These are phyloP conservation scores for Calephelis virginiensis DNA, from an alignment of 1,140 invertebrate genomes.

Conservation along the genomic window DNA sequence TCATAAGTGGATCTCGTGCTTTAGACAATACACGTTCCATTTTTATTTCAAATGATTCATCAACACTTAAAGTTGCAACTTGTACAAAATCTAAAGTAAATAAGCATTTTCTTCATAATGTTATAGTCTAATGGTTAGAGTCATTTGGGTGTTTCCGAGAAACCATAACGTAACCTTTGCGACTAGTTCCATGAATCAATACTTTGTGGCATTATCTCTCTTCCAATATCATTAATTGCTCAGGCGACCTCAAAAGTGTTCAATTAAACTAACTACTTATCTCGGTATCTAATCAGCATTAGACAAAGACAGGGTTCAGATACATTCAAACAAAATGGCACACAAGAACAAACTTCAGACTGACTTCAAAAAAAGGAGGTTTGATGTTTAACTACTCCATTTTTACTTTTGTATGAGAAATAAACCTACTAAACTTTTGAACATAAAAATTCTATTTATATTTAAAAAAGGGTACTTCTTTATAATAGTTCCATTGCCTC, in stretches of 20 bases:
- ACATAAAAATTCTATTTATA: too few relatives aligned
- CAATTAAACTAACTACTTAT: constrained; percentile 9
- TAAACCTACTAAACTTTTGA: too few relatives aligned
- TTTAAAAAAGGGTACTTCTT: too few relatives aligned
- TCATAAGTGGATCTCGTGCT: too few relatives aligned
- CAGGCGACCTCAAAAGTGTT: constrained; percentile 5
- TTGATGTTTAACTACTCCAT: too few relatives aligned
- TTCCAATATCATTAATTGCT: constrained; percentile 5
- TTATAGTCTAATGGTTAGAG: background rate
- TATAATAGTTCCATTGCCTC: too few relatives aligned
- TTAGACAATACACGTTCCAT: background rate
- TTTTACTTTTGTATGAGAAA: too few relatives aligned
- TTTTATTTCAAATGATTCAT: too few relatives aligned
- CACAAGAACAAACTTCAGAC: background rate
- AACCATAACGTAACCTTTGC: constrained; percentile 3
- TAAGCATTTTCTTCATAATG: background rate
- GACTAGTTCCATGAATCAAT: constrained; percentile 6
- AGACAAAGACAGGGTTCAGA: constrained; percentile 5
- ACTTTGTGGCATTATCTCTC: constrained; percentile 6
- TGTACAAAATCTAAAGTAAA: too few relatives aligned
- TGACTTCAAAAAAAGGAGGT: too few relatives aligned
- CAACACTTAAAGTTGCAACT: too few relatives aligned
- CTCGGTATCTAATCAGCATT: constrained; percentile 6
- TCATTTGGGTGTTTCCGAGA: constrained; percentile 3
- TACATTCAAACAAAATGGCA: background rate